Evolutionary conservation across 2,888 invertebrate genomes (phyloP).

Genomic region (Odontocolon sp.): DNA sequence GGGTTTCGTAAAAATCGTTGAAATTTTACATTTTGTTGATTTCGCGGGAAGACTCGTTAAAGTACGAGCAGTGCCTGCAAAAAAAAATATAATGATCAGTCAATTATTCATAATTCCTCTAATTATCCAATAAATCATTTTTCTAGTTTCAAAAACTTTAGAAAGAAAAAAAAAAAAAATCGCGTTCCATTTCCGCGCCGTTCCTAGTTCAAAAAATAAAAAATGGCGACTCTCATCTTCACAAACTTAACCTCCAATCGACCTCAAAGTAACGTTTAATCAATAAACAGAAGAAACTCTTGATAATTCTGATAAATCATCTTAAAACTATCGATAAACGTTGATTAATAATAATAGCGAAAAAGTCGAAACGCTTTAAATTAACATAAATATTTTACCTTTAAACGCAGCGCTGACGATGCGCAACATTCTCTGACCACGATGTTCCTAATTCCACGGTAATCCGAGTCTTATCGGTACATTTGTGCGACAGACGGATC

Average conservation of each 20-base stretch:
- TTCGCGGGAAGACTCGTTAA: slow-evolving; percentile 14
- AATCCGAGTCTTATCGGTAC: no score
- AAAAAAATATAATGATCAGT: not conserved
- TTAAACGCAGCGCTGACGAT: slow-evolving; percentile 67
- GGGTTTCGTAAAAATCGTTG: slow-evolving; percentile 17
- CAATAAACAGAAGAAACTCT: not conserved
- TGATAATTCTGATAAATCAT: not conserved
- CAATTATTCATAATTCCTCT: not conserved
- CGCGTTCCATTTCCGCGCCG: slow-evolving; percentile 39
- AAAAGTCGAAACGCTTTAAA: not conserved
- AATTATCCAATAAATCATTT: not conserved
- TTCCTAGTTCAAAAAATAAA: slow-evolving; percentile 43
- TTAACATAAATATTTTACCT: slow-evolving; percentile 61
- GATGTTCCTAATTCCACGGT: slow-evolving; percentile 47
- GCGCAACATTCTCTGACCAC: slow-evolving; percentile 74
- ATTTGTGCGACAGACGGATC: slow-evolving; percentile 18
- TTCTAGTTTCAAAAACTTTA: not conserved
- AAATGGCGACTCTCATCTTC: slow-evolving; percentile 48
- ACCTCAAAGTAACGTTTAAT: slow-evolving; percentile 1
- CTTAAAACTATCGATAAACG: not conserved
- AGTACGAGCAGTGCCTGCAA: slow-evolving; percentile 40
- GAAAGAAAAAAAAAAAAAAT: not conserved
- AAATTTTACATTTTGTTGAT: slow-evolving; percentile 36
- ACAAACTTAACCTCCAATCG: slow-evolving; percentile 58
- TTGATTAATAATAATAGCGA: not conserved